Percentiles rank a stretch among this genome's conserved stretches.
These are phyloP conservation scores for Drosophila dunni DNA, from an alignment of 1,140 invertebrate species.

Conservation along the genomic window DNA sequence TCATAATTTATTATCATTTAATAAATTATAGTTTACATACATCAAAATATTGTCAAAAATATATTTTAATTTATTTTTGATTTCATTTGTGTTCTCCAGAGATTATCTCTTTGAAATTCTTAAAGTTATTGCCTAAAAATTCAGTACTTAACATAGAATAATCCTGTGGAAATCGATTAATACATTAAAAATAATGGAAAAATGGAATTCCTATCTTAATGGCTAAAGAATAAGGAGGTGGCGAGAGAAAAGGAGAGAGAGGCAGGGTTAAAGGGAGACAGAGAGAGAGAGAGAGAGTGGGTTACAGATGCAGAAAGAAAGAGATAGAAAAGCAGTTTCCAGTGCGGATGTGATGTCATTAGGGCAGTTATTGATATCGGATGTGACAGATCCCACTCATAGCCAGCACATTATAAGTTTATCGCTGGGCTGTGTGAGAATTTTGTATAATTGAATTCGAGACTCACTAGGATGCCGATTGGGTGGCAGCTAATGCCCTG, in stretches of 20 bases:
- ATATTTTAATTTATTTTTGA: too few species aligned
- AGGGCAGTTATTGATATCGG: constrained; percentile 51
- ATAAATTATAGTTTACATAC: too few species aligned
- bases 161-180: background rate
- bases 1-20: too few species aligned
- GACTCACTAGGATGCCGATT: constrained; percentile 1
- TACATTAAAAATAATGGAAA: constrained; percentile 12
- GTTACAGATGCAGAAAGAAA: background rate
- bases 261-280: too few species aligned
- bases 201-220: constrained; percentile 12
- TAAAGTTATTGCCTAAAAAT: background rate
- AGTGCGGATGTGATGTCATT: constrained; percentile 43
- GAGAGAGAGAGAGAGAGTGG: background rate
- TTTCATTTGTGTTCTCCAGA: too few species aligned
- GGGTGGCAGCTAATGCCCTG: constrained; percentile 51
- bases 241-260: too few species aligned
- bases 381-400: constrained; percentile 56
- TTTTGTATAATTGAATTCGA: constrained; percentile 9
- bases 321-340: background rate
- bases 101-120: too few species aligned
- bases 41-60: too few species aligned
- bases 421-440: constrained; percentile 27
- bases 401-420: constrained; percentile 59
- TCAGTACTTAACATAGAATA: too few species aligned
- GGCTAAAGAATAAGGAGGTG: too few species aligned